These are phyloP conservation scores for Streblospio benedicti DNA, from an alignment of 1,140 invertebrate genomes.

Conservation along the genomic window DNA sequence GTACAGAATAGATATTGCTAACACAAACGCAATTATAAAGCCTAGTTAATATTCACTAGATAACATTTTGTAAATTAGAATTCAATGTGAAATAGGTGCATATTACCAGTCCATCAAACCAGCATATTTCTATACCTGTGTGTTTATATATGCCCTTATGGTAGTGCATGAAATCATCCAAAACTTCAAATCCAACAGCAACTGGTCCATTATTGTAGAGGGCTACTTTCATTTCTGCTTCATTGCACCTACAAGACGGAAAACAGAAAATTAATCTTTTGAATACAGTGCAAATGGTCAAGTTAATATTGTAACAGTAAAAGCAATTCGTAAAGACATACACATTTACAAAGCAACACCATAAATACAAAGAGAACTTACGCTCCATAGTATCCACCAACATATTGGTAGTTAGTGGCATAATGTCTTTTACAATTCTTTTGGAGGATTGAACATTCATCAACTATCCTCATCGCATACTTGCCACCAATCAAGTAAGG, in stretches of 20 bases:
- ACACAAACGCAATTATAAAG: too few species aligned
- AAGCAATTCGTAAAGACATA: too few species aligned
- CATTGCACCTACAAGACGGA: slow-evolving; percentile 46
- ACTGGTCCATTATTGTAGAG: slow-evolving; percentile 52
- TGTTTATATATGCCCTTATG: slow-evolving; percentile 46
- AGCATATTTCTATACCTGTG: slow-evolving; percentile 21
- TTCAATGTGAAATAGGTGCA: too few species aligned
- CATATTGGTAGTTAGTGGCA: slow-evolving; percentile 48
- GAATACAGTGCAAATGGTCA: background rate
- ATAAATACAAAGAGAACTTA: too few species aligned
- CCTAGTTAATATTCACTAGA: too few species aligned
- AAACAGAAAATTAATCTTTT: background rate
- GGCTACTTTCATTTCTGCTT: slow-evolving; percentile 49
- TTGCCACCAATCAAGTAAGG: slow-evolving; percentile 52
- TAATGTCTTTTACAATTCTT: slow-evolving; percentile 42
- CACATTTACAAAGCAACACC: too few species aligned
- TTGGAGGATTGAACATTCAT: slow-evolving; percentile 31
- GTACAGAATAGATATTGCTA: too few species aligned
- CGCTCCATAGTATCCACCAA: slow-evolving; percentile 50
- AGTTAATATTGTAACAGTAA: too few species aligned
- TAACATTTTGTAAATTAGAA: too few species aligned
- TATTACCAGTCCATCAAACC: too few species aligned
- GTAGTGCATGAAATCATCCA: slow-evolving; percentile 46
- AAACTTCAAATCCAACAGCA: slow-evolving; percentile 51
- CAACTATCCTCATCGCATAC: slow-evolving; percentile 43